phyloP scores from a whole-genome alignment of 1,140 invertebrate species.

The Semibalanus balanoides region DNA sequence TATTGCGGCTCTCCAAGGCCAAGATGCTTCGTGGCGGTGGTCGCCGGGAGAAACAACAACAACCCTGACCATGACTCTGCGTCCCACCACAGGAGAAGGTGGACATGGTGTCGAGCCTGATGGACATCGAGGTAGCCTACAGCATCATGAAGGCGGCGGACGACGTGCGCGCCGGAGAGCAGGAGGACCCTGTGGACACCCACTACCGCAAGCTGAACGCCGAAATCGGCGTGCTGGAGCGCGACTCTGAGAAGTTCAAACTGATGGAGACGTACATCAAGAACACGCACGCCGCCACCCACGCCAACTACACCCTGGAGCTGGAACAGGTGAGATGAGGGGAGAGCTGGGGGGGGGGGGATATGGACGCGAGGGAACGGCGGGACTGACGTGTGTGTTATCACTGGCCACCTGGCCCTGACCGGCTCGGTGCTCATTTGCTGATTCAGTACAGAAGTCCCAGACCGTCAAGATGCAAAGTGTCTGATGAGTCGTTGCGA shows the following conservation, averaged over 20 bases:
- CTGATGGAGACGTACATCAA: constrained; percentile 59
- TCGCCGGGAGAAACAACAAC: too few relatives aligned
- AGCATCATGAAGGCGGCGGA: constrained; percentile 52
- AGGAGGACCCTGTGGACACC: constrained; percentile 55
- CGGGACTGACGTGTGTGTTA: too few relatives aligned
- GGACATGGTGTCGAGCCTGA: constrained; percentile 78
- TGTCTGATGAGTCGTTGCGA: too few relatives aligned
- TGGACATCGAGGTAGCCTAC: constrained; percentile 92
- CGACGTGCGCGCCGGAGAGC: constrained; percentile 9
- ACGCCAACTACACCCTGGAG: constrained; percentile 56
- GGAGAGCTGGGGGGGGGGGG: too few relatives aligned
- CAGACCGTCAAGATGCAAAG: too few relatives aligned
- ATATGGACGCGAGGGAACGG: too few relatives aligned
- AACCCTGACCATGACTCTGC: neutral
- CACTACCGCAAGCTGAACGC: constrained; percentile 85
- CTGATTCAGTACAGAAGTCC: too few relatives aligned
- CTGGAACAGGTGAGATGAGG: constrained; percentile 43
- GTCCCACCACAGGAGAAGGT: constrained; percentile 48
- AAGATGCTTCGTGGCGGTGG: too few relatives aligned
- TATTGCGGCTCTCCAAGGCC: too few relatives aligned
- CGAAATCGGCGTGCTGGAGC: constrained; percentile 58
- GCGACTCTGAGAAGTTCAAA: constrained; percentile 53
- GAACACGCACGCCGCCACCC: constrained; percentile 79
- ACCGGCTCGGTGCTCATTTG: too few relatives aligned
- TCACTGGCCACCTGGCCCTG: too few relatives aligned